These are phyloP conservation scores for Drosophila borealis DNA, from an alignment of 2,888 invertebrate species.

Conservation along the genomic window DNA sequence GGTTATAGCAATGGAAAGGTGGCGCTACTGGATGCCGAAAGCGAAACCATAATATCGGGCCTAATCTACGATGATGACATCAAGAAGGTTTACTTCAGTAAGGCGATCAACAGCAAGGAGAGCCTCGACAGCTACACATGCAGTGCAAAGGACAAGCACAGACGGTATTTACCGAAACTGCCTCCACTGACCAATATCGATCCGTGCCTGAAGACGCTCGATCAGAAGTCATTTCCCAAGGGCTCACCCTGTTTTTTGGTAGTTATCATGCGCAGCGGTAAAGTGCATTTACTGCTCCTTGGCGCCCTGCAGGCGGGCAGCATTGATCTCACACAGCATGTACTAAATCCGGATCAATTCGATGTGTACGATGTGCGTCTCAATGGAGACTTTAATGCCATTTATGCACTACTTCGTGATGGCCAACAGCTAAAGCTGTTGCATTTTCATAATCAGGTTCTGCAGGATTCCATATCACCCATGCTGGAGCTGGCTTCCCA, in stretches of 20 bases:
- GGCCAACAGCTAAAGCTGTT: constrained; percentile 88
- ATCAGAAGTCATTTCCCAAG: constrained; percentile 87
- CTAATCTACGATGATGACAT: constrained; percentile 88
- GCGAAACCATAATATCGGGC: constrained; percentile 91
- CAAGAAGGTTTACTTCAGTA: constrained; percentile 91
- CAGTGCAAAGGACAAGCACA: constrained; percentile 66
- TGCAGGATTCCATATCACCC: constrained; percentile 82
- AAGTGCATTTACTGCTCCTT: constrained; percentile 91
- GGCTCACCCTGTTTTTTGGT: constrained; percentile 91
- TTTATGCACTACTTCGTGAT: constrained; percentile 88
- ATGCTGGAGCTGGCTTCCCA: constrained; percentile 88
- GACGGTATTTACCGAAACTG: constrained; percentile 86
- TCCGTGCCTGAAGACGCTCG: constrained; percentile 85
- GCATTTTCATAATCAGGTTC: constrained; percentile 82
- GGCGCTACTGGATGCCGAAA: constrained; percentile 93
- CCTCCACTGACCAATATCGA: constrained; percentile 86
- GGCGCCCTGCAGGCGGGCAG: constrained; percentile 93
- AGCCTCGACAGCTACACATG: constrained; percentile 63
- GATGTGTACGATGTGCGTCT: constrained; percentile 88
- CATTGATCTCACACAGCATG: constrained; percentile 87
- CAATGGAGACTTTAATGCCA: constrained; percentile 89
- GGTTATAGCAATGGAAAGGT: constrained; percentile 90
- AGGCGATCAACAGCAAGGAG: constrained; percentile 77
- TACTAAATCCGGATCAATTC: constrained; percentile 87
- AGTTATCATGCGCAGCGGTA: constrained; percentile 91